These are phyloP conservation scores for Notospermus geniculatus DNA, from an alignment of 1,140 invertebrate genomes.

Conservation along the genomic window DNA sequence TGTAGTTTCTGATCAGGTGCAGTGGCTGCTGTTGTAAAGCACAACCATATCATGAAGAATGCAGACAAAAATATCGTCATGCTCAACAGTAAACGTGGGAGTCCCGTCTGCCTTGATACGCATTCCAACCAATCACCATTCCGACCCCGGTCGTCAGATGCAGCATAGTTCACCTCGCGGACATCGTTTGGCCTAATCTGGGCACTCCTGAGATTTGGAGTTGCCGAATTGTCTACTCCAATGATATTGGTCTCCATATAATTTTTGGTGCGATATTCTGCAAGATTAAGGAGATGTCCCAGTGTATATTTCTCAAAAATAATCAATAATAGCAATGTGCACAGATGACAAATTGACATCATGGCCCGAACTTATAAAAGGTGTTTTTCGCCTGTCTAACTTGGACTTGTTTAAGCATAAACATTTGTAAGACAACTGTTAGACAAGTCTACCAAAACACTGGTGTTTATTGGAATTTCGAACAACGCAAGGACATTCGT, in stretches of 20 bases:
- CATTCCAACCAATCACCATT: constrained; percentile 59
- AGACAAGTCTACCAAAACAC: no score
- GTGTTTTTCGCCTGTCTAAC: no score
- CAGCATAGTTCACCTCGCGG: constrained; percentile 19
- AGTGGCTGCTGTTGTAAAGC: constrained; percentile 53
- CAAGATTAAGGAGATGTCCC: no score
- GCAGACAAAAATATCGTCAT: constrained; percentile 54
- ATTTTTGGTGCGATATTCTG: constrained; percentile 39
- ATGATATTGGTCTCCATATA: constrained; percentile 44
- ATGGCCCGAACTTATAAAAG: no score
- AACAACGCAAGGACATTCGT: no score
- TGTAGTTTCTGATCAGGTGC: constrained; percentile 37
- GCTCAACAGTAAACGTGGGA: constrained; percentile 59
- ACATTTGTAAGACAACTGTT: no score
- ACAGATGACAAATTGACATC: no score
- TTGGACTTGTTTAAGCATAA: no score
- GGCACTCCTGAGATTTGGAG: constrained; percentile 36
- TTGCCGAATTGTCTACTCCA: constrained; percentile 39
- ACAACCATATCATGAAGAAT: constrained; percentile 60
- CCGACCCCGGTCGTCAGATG: constrained; percentile 12
- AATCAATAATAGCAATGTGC: no score
- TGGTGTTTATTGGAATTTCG: no score
- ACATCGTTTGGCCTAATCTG: constrained; percentile 34
- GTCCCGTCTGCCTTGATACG: constrained; percentile 59
- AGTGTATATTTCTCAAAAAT: no score